Evolutionary conservation across 2,113 vertebrate genomes (phyloP), one percentile per base, ranked within the genome.

Genomic region (Pycnonotus jocosus): DNA sequence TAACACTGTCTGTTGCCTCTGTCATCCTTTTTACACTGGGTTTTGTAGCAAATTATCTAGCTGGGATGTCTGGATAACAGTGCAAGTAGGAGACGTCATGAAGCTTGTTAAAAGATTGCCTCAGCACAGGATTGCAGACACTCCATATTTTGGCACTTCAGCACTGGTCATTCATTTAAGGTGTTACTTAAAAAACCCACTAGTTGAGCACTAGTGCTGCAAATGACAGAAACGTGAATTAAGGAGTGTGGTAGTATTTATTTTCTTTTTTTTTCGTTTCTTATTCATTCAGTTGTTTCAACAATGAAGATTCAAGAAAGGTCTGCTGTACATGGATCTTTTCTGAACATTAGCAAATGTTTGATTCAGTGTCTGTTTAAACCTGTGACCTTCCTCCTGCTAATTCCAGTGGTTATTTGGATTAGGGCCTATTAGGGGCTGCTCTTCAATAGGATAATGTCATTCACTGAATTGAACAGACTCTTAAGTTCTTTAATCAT

Each of bases 381-480:
- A 68, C 16, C 71, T 80, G 45, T 23, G 33, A n/a, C 48, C 31
- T 54, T 72, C n/a, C 15, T 84, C n/a, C 77, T 72, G 11, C 80
- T 94, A 53, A 91, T 93, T 82, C 69, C 85, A 66, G 21, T 35
- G 56, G 47, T 57, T 79, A 20, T 83, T 78, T 88, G 86, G 76
- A 69, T 88, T 64, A 40, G 64, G 40, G 51, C 40, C 85, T 90
- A 0, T 90, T 89, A 48, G 86, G 53, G 80, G 78, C 80, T 95
- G 64, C 82, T 86, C 72, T 79, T 93, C 62, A 88, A 64, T 94
- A 65, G 37, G 69, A 81, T 95, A 90, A 95, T 92, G 77, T 81
- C 68, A 93, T 60, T 86, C 95, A 86, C 90, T 93, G 60, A 73
- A 80, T 16, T 61, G 18, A 70, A 31, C 6, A 88, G 91, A 85